Evolutionary conservation across 2,888 invertebrate species (phyloP), one percentile per base, ranked within the genome.

Genomic region (Nephrocerus scutellatus): DNA sequence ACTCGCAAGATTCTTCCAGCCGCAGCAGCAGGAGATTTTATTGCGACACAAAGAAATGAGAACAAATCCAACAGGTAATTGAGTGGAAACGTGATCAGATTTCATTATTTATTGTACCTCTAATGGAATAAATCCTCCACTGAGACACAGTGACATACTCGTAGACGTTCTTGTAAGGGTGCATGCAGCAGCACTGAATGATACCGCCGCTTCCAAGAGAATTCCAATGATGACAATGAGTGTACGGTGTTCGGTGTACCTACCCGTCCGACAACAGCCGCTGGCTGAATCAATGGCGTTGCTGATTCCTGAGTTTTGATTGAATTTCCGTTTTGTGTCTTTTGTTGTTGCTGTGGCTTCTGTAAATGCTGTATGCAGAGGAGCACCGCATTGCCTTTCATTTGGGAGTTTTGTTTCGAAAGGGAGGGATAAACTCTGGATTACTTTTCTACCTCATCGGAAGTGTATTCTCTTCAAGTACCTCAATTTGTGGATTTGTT

Each of bases 1-100:
- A n/a, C n/a, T n/a, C n/a, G n/a, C n/a, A n/a, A n/a, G n/a, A n/a
- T n/a, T n/a, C n/a, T n/a, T n/a, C n/a, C n/a, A n/a, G n/a, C n/a
- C n/a, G n/a, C n/a, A n/a, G n/a, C n/a, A n/a, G n/a, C n/a, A n/a
- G n/a, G n/a, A n/a, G n/a, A n/a, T n/a, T n/a, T n/a, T n/a, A n/a
- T n/a, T n/a, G n/a, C n/a, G n/a, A n/a, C n/a, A n/a, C n/a, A n/a
- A n/a, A n/a, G n/a, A n/a, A n/a, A n/a, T n/a, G n/a, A n/a, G 51
- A 51, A 50, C 51, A 53, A 51, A 54, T 52, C 49, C 50, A 52
- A 53, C 55, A 59, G 60, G 60, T 66, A 66, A 65, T 65, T 64
- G 64, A 61, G 57, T 62, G 62, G 60, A 65, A 63, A 63, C 58
- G 60, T 62, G 55, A 56, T 56, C 60, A 53, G 60, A 63, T 62